phyloP scores from a whole-genome alignment of 1,140 invertebrate species.

The Macrocentrus cingulum region DNA sequence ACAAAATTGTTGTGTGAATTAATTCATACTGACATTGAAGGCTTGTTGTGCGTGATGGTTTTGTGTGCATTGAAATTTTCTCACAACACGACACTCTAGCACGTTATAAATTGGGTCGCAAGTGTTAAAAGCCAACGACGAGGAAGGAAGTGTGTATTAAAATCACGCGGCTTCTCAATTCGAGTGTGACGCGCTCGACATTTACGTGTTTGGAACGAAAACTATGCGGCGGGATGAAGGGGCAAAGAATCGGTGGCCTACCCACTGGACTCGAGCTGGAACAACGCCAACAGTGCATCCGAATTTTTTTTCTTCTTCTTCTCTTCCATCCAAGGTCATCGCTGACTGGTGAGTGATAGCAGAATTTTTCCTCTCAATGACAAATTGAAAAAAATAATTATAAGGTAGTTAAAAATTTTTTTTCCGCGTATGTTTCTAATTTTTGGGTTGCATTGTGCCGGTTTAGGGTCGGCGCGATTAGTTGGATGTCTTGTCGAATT shows the following conservation, averaged over 20 bases:
- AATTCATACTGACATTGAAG: no score
- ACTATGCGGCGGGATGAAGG: slow-evolving; percentile 53
- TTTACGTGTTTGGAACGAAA: slow-evolving; percentile 52
- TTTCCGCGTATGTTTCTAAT: neutral
- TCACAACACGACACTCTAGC: slow-evolving; percentile 1
- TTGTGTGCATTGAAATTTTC: no score
- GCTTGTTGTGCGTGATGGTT: neutral
- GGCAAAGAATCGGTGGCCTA: slow-evolving; percentile 52
- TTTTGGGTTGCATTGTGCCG: neutral
- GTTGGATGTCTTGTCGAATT: no score
- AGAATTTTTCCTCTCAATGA: neutral
- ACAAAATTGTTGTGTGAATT: no score
- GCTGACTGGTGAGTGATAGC: slow-evolving; percentile 45
- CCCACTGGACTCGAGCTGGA: slow-evolving; percentile 45
- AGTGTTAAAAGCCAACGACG: slow-evolving; percentile 10
- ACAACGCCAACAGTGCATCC: slow-evolving; percentile 44
- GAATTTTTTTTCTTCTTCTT: slow-evolving; percentile 45
- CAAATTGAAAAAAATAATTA: no score
- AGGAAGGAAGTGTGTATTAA: slow-evolving; percentile 45
- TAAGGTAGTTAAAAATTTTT: no score
- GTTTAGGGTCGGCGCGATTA: no score
- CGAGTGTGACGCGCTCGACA: slow-evolving; percentile 41
- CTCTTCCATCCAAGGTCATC: slow-evolving; percentile 48
- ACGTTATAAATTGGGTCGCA: neutral
- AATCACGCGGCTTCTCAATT: slow-evolving; percentile 41